phyloP scores from a whole-genome alignment of 2,113 vertebrate species.

The Cyphomyrus discorhynchus region DNA sequence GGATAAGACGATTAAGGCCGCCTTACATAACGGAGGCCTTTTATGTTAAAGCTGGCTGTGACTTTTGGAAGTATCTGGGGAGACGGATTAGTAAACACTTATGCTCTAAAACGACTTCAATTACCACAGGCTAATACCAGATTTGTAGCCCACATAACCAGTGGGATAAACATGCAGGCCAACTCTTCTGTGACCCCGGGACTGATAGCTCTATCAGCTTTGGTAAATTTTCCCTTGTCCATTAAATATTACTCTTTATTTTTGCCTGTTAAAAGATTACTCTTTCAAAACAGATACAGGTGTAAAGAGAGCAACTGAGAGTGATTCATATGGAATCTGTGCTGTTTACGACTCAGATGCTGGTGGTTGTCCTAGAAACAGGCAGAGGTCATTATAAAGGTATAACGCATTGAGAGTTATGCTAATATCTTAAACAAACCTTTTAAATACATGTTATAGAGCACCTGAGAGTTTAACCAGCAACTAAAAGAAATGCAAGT shows the following conservation, averaged over 20 bases:
- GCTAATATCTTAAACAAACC: neutral
- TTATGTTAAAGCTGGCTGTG: neutral
- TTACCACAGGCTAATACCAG: neutral
- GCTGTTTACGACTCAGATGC: neutral
- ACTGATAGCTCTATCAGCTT: neutral
- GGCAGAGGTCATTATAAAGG: neutral
- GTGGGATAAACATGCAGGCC: neutral
- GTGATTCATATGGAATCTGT: neutral
- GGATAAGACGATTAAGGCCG: slow-evolving; percentile 28
- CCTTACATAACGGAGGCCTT: slow-evolving; percentile 18
- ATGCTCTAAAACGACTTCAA: neutral
- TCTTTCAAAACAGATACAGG: neutral
- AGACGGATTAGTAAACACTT: slow-evolving; percentile 27
- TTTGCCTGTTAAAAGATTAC: neutral
- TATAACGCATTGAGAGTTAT: neutral
- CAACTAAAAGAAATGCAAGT: neutral
- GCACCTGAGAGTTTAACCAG: neutral
- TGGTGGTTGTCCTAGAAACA: neutral
- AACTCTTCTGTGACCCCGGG: neutral
- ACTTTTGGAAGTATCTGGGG: slow-evolving; percentile 20
- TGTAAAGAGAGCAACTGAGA: neutral
- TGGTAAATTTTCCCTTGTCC: neutral
- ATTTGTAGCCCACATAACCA: neutral
- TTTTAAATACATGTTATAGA: neutral
- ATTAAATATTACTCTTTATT: neutral